Base-by-base conservation (phyloP, 1,140 invertebrate species). In the Adelges cooleyi region DNA sequence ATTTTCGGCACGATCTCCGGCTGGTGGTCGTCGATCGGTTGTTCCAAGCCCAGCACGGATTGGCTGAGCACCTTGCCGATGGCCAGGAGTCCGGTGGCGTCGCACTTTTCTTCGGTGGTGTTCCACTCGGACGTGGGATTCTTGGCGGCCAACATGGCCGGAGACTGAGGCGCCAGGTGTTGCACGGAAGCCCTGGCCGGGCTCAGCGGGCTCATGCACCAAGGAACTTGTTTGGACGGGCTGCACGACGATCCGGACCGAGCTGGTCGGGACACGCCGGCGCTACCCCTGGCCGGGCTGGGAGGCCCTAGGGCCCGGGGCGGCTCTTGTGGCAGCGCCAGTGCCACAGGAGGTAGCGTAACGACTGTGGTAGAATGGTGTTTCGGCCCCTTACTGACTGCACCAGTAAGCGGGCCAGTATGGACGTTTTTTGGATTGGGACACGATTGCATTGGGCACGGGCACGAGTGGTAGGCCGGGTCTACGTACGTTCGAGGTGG, bases 341-440 rank as follows among this genome's bases (percentile, higher is more conserved):
- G 74, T 66, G 82, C 80, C 68, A 84, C 84, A 69, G 82, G 80
- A 50, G 76, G 77, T 51, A 78, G 49, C 72, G 71, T 68, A 3
- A 17, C 44, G 27, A 62, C 56, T 33, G 44, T 42, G 38, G 68
- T 67, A 70, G 76, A 66, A 56, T 75, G 74, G 71, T 70, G 66
- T 65, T 69, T 69, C 78, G 79, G 82, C 80, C 76, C 83, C 81
- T 83, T 83, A 82, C 81, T 81, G 66, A 67, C 54, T 79, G 79
- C 80, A 89, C 88, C 87, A 90, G 87, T 90, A 90, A 87, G 88
- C 86, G 88, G 88, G 83, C 89, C 88, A 90, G 88, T 89, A 90
- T 84, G 86, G 84, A 86, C 88, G 88, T 92, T 92, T 92, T 91
- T 92, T 92, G 88, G 87, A 91, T 91, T 92, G 91, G 88, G 87